Evolutionary conservation across 2,797 vertebrate species (phyloP).

Genomic region (Sebastes oblongus): DNA sequence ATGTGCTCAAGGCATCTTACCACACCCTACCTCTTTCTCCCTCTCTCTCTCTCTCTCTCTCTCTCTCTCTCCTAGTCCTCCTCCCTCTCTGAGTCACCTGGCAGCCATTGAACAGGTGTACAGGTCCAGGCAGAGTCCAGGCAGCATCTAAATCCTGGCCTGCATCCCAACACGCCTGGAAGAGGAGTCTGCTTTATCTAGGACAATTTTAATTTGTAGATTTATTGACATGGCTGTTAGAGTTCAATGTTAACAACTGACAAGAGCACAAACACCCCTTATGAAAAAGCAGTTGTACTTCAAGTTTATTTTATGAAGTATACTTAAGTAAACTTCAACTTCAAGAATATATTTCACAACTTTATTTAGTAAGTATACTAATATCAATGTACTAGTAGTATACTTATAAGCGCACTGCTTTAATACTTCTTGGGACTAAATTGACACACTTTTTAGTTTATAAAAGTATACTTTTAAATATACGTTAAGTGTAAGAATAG

Average conservation of each 20-base stretch:
- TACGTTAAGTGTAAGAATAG: too few species aligned
- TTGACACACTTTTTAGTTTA: too few species aligned
- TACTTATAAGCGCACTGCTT: too few species aligned
- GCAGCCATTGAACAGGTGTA: slow-evolving; percentile 54
- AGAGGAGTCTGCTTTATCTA: slow-evolving; percentile 6
- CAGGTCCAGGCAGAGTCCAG: slow-evolving; percentile 56
- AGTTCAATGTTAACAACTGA: too few species aligned
- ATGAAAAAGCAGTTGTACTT: rapidly evolving
- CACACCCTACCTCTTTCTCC: slow-evolving; percentile 61
- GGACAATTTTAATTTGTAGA: slow-evolving; percentile 12
- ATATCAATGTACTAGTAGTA: too few species aligned
- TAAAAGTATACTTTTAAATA: too few species aligned
- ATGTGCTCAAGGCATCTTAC: slow-evolving; percentile 75
- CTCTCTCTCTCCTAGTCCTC: background rate
- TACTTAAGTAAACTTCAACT: too few species aligned
- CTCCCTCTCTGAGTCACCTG: slow-evolving; percentile 68
- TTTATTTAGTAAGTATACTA: too few species aligned
- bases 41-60: background rate
- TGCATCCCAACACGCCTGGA: slow-evolving; percentile 5
- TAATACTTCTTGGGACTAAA: too few species aligned
- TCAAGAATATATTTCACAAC: too few species aligned
- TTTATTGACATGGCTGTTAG: slow-evolving; percentile 2
- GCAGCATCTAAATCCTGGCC: slow-evolving; percentile 43
- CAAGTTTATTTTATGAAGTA: too few species aligned
- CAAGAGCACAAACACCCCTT: background rate